phyloP scores from a whole-genome alignment of 2,888 invertebrate genomes.

The Erebia aethiops region DNA sequence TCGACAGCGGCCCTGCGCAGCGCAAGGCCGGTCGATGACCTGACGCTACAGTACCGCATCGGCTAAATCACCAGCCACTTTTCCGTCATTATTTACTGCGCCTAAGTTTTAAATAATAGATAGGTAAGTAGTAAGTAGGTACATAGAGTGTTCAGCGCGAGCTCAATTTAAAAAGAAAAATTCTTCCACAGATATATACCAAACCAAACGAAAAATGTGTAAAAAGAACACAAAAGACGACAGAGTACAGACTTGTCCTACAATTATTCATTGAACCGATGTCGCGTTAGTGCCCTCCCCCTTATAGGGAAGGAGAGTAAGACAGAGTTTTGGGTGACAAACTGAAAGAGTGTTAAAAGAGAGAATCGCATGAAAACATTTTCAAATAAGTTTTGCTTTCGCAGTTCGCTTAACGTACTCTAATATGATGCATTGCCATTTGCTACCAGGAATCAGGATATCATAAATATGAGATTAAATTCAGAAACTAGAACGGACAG shows the following conservation, averaged over 20 bases:
- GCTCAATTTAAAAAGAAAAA: background rate
- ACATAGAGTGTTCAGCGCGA: background rate
- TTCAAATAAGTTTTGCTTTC: background rate
- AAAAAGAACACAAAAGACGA: background rate
- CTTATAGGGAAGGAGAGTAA: background rate
- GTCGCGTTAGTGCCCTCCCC: background rate
- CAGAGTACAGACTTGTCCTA: background rate
- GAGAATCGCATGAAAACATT: background rate
- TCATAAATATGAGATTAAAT: background rate
- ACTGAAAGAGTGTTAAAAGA: background rate
- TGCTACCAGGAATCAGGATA: background rate
- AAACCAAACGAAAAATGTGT: background rate
- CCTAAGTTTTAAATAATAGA: slow-evolving; percentile 12
- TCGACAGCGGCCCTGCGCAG: slow-evolving; percentile 57
- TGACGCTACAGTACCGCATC: slow-evolving; percentile 52
- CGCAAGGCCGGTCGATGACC: slow-evolving; percentile 82
- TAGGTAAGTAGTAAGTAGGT: background rate
- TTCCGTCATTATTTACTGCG: slow-evolving; percentile 46
- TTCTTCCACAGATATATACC: background rate
- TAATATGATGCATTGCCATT: background rate
- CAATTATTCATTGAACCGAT: slow-evolving; percentile 10
- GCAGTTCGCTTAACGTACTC: background rate
- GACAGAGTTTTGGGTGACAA: background rate
- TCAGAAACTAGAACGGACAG: slow-evolving; percentile 15
- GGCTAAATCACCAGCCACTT: slow-evolving; percentile 54